Conservation (phyloP, 2,113 vertebrate species). For the Heliornis fulica region DNA sequence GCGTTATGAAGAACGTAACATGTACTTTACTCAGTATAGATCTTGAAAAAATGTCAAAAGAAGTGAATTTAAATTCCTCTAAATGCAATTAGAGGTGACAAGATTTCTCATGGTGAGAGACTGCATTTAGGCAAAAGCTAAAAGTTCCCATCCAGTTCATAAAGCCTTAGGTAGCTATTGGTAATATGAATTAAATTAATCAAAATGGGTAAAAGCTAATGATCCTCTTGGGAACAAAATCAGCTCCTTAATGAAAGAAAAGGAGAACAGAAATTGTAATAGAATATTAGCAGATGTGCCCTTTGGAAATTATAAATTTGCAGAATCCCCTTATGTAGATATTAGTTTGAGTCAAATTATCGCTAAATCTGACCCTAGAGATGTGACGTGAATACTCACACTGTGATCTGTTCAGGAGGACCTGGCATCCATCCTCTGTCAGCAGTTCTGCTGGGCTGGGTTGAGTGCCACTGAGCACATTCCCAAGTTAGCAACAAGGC, state of each 20-base stretch:
- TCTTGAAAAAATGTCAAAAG: slow-evolving; percentile 60
- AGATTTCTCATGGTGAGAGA: slow-evolving; percentile 61
- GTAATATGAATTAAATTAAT: slow-evolving; percentile 69
- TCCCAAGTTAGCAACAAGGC: background rate
- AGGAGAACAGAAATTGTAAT: slow-evolving; percentile 71
- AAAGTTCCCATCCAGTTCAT: slow-evolving; percentile 63
- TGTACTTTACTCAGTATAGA: slow-evolving; percentile 9
- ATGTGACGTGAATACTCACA: background rate
- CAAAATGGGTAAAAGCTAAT: slow-evolving; percentile 71
- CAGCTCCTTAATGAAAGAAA: slow-evolving; percentile 75
- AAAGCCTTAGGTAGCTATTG: slow-evolving; percentile 63
- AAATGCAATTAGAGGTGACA: slow-evolving; percentile 61
- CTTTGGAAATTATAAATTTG: slow-evolving; percentile 76
- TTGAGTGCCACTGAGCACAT: background rate
- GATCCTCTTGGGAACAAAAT: slow-evolving; percentile 71
- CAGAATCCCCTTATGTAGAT: slow-evolving; percentile 65
- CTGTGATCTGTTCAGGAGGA: background rate
- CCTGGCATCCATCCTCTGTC: background rate
- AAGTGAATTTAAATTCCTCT: slow-evolving; percentile 65
- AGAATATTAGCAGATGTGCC: slow-evolving; percentile 68
- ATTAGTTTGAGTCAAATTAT: slow-evolving; percentile 68
- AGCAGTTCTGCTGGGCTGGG: background rate
- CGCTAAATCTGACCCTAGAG: slow-evolving; percentile 66
- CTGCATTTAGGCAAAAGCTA: slow-evolving; percentile 38
- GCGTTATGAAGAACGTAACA: background rate